These are phyloP conservation scores for Oreotrochilus melanogaster DNA, from an alignment of 2,113 vertebrate species.

Conservation along the genomic window DNA sequence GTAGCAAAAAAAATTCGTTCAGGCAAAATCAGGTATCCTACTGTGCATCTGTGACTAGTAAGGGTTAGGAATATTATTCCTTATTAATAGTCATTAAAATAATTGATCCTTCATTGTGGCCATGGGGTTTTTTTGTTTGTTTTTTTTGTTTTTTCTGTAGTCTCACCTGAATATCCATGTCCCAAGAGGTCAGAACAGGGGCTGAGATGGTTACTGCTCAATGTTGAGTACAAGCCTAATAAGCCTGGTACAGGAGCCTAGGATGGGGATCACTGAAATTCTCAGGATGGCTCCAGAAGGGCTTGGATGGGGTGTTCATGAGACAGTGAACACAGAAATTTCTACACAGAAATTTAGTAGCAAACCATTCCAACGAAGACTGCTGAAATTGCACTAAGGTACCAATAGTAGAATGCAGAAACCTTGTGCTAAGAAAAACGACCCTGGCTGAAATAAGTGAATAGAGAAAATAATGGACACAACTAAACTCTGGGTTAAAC, in stretches of 20 bases:
- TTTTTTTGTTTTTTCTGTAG: not conserved
- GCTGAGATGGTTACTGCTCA: not conserved
- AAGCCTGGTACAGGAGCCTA: no score
- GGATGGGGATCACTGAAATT: accelerated
- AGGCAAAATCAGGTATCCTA: not conserved
- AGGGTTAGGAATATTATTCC: not conserved
- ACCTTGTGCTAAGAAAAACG: not conserved
- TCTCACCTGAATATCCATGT: not conserved
- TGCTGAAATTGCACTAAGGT: not conserved
- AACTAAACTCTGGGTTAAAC: not conserved
- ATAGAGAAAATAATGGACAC: not conserved
- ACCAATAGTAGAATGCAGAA: not conserved
- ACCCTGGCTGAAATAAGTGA: not conserved
- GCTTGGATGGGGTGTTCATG: not conserved
- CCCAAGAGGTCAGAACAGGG: not conserved
- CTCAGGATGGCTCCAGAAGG: not conserved
- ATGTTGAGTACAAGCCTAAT: not conserved
- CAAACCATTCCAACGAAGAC: not conserved
- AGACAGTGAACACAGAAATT: no score
- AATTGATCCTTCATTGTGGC: not conserved
- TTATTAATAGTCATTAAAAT: not conserved
- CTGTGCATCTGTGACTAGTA: not conserved
- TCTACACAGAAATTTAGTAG: not conserved
- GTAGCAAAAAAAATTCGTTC: not conserved
- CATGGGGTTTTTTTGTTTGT: not conserved